Evolutionary conservation across 2,888 invertebrate species (phyloP), one percentile per base, ranked within the genome.

Genomic region (Lycocerus yunnanus): DNA sequence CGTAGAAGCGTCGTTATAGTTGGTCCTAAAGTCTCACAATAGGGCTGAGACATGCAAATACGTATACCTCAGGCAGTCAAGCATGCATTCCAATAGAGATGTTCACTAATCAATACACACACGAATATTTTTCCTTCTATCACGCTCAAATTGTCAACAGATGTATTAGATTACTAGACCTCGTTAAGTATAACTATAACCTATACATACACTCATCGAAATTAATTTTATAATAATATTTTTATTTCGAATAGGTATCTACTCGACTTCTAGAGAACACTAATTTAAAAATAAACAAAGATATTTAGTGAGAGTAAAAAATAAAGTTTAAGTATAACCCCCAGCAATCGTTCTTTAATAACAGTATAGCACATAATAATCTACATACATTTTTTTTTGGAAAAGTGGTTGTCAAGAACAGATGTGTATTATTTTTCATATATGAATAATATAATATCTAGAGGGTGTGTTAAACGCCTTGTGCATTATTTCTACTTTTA

Each of bases 91-190:
- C 80, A 78, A 81, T 81, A 80, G 80, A 80, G 77, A 79, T 81
- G 79, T 82, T 82, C 82, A 73, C 79, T 79, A 83, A 83, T 84
- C 83, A 83, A 83, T 83, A 83, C 78, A 80, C 74, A 77, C 67
- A 77, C 75, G 78, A 77, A 70, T 77, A 78, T 78, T 79, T 78
- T 79, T 78, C 78, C 78, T 78, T 73, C 75, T 71, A 66, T 77
- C 73, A 73, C 78, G 77, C 78, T 74, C 75, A 77, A 77, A 66
- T 79, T 77, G 71, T 74, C 71, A 73, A 65, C 72, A 76, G 79
- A 78, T 80, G 80, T 76, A 79, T 78, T 80, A 77, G 76, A 78
- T 79, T 79, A 79, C 77, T 69, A 20, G 68, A 72, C 65, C 68
- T 78, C 78, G 76, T 79, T 80, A 74, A 73, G 63, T 68, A 59